phyloP scores from a whole-genome alignment of 2,888 invertebrate species.

The Hirudinaria manillensis region DNA sequence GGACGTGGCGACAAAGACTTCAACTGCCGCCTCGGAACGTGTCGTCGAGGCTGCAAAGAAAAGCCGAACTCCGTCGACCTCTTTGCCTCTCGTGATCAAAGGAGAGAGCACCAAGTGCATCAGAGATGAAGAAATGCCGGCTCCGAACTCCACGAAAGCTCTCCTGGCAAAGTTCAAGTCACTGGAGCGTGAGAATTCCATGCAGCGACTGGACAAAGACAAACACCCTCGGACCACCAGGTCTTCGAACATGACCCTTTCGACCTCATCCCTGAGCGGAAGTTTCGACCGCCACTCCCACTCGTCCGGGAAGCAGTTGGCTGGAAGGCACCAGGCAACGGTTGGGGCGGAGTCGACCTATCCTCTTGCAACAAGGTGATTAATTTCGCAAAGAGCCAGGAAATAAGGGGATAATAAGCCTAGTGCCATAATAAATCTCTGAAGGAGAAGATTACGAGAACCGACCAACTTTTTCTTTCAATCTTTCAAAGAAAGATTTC shows the following conservation, averaged over 20 bases:
- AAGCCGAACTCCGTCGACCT: background rate
- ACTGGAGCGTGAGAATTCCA: background rate
- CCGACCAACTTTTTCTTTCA: no score
- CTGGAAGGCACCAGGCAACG: background rate
- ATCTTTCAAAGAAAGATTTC: no score
- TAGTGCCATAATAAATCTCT: no score
- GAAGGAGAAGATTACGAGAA: no score
- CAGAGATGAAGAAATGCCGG: slow-evolving; percentile 15
- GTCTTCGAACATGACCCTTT: background rate
- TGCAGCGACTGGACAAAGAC: slow-evolving; percentile 11
- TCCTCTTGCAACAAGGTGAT: background rate
- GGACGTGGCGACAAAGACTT: no score
- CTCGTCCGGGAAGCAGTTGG: slow-evolving; percentile 2
- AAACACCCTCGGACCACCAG: background rate
- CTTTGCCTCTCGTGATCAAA: slow-evolving; percentile 9
- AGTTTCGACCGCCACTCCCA: slow-evolving; percentile 8
- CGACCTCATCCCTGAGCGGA: slow-evolving; percentile 8
- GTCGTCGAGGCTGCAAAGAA: background rate
- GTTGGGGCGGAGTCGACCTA: background rate
- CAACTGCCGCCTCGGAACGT: no score
- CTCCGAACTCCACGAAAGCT: slow-evolving; percentile 18
- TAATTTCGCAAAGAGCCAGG: background rate
- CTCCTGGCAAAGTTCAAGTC: slow-evolving; percentile 23
- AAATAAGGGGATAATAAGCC: no score
- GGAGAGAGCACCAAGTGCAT: slow-evolving; percentile 9